Evolutionary conservation across 2,888 invertebrate species (phyloP), one percentile per base, ranked within the genome.

Genomic region (Diloba caeruleocephala): DNA sequence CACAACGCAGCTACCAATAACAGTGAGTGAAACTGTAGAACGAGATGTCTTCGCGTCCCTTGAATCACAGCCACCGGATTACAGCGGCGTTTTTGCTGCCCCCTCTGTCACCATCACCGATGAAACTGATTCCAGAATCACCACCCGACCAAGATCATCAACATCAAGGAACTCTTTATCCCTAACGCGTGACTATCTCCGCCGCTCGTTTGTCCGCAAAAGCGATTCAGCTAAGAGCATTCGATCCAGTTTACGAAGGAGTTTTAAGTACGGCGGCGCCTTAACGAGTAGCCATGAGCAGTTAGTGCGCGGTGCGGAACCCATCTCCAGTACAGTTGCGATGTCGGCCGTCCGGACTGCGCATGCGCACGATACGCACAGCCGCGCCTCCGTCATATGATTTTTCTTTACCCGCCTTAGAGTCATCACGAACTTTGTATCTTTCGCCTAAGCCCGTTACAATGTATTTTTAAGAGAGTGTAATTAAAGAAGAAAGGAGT

Each of bases 241-340:
- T 14, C 72, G 92, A 0, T 92, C 91, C 9, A 89, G 92, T 70
- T 74, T 92, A 17, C 81, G 92, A 2, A 77, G 92, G 32, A 90
- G 90, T 69, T 90, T 92, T 61, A 85, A 87, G 53, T 88, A 94
- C 70, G 81, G 95, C 78, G 81, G 88, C 78, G 78, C 74, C 0
- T 53, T 91, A 48, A 89, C 90, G 0, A 89, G 87, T 1, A 95
- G 95, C 67, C 94, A 95, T 34, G 95, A 95, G 70, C 94, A 94
- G 41, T 82, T 95, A 60, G 94, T 95, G 3, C 92, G 95, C 17
- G 94, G 94, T 1, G 95, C 93, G 0, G 95, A 95, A 25, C 95
- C 95, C 0, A 95, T 95, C n/a, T 92, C 93, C 0, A 90, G 80
- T 17, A 93, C 93, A 0, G 91, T 91, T 0, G 90, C 92, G 0